These are phyloP conservation scores for Coregonus ussuriensis DNA, from an alignment of 2,797 vertebrate genomes.

Conservation along the genomic window DNA sequence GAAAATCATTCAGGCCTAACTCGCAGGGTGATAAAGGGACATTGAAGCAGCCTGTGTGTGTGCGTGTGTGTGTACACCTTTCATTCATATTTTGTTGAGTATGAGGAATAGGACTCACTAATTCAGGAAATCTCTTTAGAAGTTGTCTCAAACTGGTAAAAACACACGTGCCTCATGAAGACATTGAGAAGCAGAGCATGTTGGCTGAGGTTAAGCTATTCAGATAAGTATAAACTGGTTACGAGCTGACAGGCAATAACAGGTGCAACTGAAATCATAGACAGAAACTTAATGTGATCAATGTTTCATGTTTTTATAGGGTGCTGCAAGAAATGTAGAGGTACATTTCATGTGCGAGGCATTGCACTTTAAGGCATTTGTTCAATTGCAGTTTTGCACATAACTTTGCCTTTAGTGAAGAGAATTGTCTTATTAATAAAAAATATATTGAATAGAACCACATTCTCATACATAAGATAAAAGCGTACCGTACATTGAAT, in stretches of 20 bases:
- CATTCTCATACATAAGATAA: background rate
- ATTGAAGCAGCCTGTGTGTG: background rate
- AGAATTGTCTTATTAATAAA: slow-evolving; percentile 1
- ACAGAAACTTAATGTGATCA: slow-evolving; percentile 51
- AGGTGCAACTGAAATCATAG: slow-evolving; percentile 63
- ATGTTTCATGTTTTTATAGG: slow-evolving; percentile 25
- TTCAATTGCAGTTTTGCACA: background rate
- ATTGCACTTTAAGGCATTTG: background rate
- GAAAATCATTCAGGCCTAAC: slow-evolving; percentile 27
- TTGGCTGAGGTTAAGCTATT: slow-evolving; percentile 60
- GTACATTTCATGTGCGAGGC: background rate
- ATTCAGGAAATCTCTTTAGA: slow-evolving; percentile 7
- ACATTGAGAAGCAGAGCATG: slow-evolving; percentile 24
- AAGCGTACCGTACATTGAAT: background rate
- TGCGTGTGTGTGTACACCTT: background rate
- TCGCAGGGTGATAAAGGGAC: slow-evolving; percentile 23
- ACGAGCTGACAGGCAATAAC: slow-evolving; percentile 50
- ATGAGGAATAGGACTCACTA: too few relatives aligned
- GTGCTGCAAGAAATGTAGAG: background rate
- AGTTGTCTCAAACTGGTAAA: slow-evolving; percentile 35
- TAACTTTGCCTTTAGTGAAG: background rate
- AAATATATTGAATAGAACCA: background rate
- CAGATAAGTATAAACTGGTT: slow-evolving; percentile 59
- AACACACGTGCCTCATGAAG: slow-evolving; percentile 37
- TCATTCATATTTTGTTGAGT: background rate